phyloP scores from a whole-genome alignment of 1,140 invertebrate genomes.

The Trichoplusia ni region DNA sequence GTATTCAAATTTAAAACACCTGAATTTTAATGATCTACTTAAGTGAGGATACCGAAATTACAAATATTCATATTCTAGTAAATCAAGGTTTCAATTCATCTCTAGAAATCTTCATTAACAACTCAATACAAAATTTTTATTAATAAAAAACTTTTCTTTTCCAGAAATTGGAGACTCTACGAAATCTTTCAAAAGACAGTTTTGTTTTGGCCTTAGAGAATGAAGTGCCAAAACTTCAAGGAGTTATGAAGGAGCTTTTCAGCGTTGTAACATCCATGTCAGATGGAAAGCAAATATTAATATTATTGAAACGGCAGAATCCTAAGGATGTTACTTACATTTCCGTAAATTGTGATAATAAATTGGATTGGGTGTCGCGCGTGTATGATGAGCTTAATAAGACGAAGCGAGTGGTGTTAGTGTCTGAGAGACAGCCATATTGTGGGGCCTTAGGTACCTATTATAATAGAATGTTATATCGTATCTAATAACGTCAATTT shows the following conservation, averaged over 20 bases:
- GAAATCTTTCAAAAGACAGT: slow-evolving; percentile 9
- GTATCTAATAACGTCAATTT: not conserved
- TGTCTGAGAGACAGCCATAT: slow-evolving; percentile 46
- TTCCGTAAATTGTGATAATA: slow-evolving; percentile 34
- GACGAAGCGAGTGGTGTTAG: slow-evolving; percentile 35
- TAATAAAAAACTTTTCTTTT: slow-evolving; percentile 10
- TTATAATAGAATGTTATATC: not conserved
- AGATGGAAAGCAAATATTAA: slow-evolving; percentile 37
- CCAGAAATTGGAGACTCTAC: slow-evolving; percentile 35
- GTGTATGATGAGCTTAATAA: slow-evolving; percentile 38
- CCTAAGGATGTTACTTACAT: slow-evolving; percentile 32
- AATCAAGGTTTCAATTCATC: not conserved
- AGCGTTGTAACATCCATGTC: slow-evolving; percentile 38
- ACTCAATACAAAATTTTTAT: not conserved
- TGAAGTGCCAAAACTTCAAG: slow-evolving; percentile 21
- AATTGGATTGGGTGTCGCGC: slow-evolving; percentile 42
- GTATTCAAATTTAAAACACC: too few species aligned
- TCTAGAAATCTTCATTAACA: not conserved
- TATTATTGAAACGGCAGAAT: slow-evolving; percentile 38
- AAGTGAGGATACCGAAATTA: not conserved
- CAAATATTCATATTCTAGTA: not conserved
- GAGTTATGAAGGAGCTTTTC: slow-evolving; percentile 24
- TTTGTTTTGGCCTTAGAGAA: slow-evolving; percentile 37
- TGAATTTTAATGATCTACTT: too few species aligned
- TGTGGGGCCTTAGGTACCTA: slow-evolving; percentile 36